Percentiles rank a stretch among this genome's conserved stretches.
phyloP scores from a whole-genome alignment of 2,888 invertebrate species.

The Xestia rhomboidea region DNA sequence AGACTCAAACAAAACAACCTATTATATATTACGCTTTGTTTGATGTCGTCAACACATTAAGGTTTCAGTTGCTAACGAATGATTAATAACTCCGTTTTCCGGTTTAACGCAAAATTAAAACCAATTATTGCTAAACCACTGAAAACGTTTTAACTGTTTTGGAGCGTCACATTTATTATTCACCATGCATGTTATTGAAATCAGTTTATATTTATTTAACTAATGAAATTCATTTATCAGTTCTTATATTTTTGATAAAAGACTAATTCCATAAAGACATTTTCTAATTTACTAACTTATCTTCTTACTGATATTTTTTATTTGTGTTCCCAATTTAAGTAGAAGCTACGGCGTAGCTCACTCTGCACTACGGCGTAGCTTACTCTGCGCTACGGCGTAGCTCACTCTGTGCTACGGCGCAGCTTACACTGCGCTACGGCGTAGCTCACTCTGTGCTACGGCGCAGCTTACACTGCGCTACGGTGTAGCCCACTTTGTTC shows the following conservation, averaged over 20 bases:
- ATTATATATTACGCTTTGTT: background rate
- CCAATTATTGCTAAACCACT: constrained; percentile 34
- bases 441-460: background rate
- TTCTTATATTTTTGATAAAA: background rate
- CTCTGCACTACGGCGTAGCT: too few relatives aligned
- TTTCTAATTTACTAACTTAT: background rate
- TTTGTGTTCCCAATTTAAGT: background rate
- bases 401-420: background rate
- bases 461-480: background rate
- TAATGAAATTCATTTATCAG: background rate
- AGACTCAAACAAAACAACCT: too few relatives aligned
- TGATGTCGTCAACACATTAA: background rate
- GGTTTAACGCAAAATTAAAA: constrained; percentile 26
- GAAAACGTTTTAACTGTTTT: constrained; percentile 29
- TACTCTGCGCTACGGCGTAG: background rate
- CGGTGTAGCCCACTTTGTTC: background rate
- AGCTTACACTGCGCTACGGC: too few relatives aligned
- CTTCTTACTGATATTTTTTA: background rate
- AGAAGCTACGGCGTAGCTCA: background rate
- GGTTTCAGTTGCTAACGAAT: constrained; percentile 13
- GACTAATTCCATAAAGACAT: background rate
- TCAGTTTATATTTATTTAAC: background rate
- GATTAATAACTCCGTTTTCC: background rate
- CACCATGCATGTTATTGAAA: constrained; percentile 11
- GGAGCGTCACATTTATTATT: constrained; percentile 22